phyloP scores from a whole-genome alignment of 2,113 vertebrate species.

The Scophthalmus maximus region DNA sequence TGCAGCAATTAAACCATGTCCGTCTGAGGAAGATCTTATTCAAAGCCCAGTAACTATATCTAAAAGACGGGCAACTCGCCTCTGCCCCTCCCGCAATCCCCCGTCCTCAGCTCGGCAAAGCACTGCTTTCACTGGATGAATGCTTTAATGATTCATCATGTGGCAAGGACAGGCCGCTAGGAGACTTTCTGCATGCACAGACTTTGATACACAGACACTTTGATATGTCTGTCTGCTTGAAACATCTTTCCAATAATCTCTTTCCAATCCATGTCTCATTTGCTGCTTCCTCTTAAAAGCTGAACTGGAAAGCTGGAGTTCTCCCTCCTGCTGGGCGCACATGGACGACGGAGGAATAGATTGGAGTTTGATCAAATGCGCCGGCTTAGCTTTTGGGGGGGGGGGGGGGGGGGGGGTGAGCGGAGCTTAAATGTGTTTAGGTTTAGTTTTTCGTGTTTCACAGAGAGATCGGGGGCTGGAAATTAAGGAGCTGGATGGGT shows the following conservation, averaged over 20 bases:
- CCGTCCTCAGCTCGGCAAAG: slow-evolving; percentile 28
- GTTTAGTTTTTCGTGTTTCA: slow-evolving; percentile 24
- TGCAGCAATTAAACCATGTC: slow-evolving; percentile 17
- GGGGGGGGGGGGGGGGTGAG: neutral
- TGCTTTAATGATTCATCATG: slow-evolving; percentile 66
- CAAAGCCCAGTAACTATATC: slow-evolving; percentile 3
- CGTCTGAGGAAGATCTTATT: slow-evolving; percentile 5
- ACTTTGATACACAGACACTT: slow-evolving; percentile 70
- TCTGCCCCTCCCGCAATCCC: slow-evolving; percentile 16
- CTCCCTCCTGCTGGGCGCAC: slow-evolving; percentile 20
- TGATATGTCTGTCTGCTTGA: slow-evolving; percentile 62
- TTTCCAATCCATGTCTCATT: slow-evolving; percentile 60
- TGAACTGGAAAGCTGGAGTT: slow-evolving; percentile 35
- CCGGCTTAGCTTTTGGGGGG: neutral
- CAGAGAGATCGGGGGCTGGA: slow-evolving; percentile 5
- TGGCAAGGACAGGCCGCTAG: slow-evolving; percentile 41
- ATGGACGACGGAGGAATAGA: slow-evolving; percentile 16
- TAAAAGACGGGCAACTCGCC: neutral
- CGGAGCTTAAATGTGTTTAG: slow-evolving; percentile 4
- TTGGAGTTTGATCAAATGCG: slow-evolving; percentile 44
- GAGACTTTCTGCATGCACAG: slow-evolving; percentile 48
- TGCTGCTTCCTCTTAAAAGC: slow-evolving; percentile 52
- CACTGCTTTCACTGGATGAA: slow-evolving; percentile 21
- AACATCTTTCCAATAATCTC: slow-evolving; percentile 51
- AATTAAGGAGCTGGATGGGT: neutral